Evolutionary conservation across 2,888 invertebrate genomes (phyloP), one percentile per base, ranked within the genome.

Genomic region (Nezara viridula): DNA sequence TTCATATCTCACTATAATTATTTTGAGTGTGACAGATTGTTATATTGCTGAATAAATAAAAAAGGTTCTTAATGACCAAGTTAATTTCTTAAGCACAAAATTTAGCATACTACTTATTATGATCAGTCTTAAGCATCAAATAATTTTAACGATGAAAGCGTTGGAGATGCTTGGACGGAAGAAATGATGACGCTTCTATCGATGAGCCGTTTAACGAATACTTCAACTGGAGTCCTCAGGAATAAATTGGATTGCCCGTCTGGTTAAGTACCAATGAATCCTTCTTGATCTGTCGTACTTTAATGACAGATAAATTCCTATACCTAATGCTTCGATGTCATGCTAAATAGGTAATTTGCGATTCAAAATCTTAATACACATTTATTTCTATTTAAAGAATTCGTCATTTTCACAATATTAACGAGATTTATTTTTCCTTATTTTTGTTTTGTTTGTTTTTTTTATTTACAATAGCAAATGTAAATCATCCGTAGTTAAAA

Each of bases 181-280:
- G 9, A 81, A 44, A 81, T 81, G 81, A 81, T n/a, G 19, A 44
- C 5, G 44, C 81, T 9, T 6, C 66, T 44, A 24, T 44, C 44
- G 44, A 44, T n/a, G 81, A 40, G 12, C 44, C 40, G 4, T 81
- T 81, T 44, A 44, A 40, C 81, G 44, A 44, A 81, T 44, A 44
- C 44, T 81, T 44, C 81, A 44, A 44, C 44, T 44, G 44, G 44
- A 44, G 32, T n/a, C 44, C 44, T 66, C 12, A 66, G 5, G 5
- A 81, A 81, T 81, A 81, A 44, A 81, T 81, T 81, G 40, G 81
- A 81, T 81, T n/a, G 81, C 81, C 81, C 81, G 37, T 44, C 44
- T 14, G 24, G 12, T 7, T 81, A 40, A 81, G 44, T 81, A 44
- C 81, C 81, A 81, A 81, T 81, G 44, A 81, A 81, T n/a, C 12